Evolutionary conservation across 2,797 vertebrate genomes (phyloP).

Genomic region (Nannoperca australis): DNA sequence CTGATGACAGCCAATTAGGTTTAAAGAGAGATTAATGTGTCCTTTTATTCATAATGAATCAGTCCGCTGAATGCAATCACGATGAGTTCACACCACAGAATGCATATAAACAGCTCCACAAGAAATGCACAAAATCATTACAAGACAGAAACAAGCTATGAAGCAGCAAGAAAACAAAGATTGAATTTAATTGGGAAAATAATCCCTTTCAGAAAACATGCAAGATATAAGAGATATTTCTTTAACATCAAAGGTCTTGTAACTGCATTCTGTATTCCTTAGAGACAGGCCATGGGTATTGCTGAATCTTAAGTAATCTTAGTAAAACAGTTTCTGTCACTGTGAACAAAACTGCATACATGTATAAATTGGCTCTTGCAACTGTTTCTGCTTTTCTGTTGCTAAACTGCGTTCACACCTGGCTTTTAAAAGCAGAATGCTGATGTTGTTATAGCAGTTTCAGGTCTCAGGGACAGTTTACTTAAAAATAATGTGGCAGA

Average conservation of each 20-base stretch:
- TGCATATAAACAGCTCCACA: constrained; percentile 22
- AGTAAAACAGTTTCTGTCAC: neutral
- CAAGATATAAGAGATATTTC: neutral
- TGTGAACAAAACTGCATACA: constrained; percentile 4
- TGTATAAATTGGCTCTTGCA: neutral
- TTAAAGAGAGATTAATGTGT: constrained; percentile 9
- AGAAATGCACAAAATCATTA: constrained; percentile 12
- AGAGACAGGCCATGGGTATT: neutral
- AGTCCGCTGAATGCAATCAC: neutral
- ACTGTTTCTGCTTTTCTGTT: neutral
- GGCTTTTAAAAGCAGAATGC: neutral
- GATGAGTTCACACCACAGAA: constrained; percentile 24
- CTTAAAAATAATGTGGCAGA: neutral
- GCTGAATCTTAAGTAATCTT: neutral
- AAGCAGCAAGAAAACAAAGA: neutral
- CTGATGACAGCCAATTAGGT: constrained; percentile 26
- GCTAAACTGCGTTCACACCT: neutral
- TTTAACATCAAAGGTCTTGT: neutral
- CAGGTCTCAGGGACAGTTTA: neutral
- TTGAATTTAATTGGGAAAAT: neutral
- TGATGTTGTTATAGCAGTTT: neutral
- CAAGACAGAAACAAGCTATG: neutral
- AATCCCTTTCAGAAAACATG: neutral
- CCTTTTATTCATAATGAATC: constrained; percentile 13
- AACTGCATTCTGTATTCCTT: neutral